Conservation (phyloP, 2,888 invertebrate genomes). For the Macrophya annulata region DNA sequence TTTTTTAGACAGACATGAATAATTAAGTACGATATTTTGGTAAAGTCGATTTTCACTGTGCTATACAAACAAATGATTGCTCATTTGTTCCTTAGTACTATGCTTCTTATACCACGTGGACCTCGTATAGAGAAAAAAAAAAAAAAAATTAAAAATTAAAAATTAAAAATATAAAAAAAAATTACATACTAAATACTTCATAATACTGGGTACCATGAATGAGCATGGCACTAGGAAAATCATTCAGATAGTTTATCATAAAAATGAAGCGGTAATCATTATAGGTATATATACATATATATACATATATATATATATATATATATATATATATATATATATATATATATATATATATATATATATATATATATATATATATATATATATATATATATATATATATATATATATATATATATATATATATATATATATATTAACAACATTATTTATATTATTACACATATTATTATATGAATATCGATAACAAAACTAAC, state of each 20-base stretch:
- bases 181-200: constrained; percentile 59
- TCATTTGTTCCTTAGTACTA: constrained; percentile 50
- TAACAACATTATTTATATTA: constrained; percentile 78
- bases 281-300: constrained; percentile 64
- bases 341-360: constrained; percentile 68
- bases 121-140: constrained; percentile 50
- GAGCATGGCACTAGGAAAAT: constrained; percentile 75
- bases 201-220: constrained; percentile 64
- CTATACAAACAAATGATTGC: constrained; percentile 37
- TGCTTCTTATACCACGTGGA: constrained; percentile 55
- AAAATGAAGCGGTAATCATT: constrained; percentile 73
- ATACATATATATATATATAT: too few relatives aligned
- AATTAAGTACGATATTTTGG: constrained; percentile 42
- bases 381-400: constrained; percentile 62
- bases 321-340: constrained; percentile 59
- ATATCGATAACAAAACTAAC: constrained; percentile 74
- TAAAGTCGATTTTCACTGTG: constrained; percentile 42
- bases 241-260: constrained; percentile 76
- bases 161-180: constrained; percentile 56
- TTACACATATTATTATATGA: constrained; percentile 74
- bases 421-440: constrained; percentile 65
- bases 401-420: too few relatives aligned
- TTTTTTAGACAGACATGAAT: constrained; percentile 47
- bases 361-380: constrained; percentile 58
- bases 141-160: constrained; percentile 37